Evolutionary conservation across 2,888 invertebrate species (phyloP), one percentile per base, ranked within the genome.

Genomic region (Baccha elongata): DNA sequence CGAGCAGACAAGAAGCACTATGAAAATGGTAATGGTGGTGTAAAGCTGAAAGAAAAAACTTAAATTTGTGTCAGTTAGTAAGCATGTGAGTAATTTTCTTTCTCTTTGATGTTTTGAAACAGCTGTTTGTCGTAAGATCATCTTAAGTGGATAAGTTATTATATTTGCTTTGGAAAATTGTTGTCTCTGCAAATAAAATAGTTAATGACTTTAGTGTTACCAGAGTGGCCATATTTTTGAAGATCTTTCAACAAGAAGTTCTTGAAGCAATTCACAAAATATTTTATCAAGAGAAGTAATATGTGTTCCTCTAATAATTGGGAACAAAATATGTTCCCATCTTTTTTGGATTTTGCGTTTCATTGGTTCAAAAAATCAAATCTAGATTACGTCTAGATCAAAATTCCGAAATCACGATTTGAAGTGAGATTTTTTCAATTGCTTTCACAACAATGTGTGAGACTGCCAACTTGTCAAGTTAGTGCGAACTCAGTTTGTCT

Each of bases 21-120:
- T 58, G 48, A 42, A n/a, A 1, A 8, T 50, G 42, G 26, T 44
- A 40, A 46, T 26, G 15, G 29, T 35, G 55, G n/a, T 15, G 15
- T 21, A n/a, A 26, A 17, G 11, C 35, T 8, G 11, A 23, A 10
- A 19, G 50, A 42, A 35, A 46, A 65, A 26, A 42, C 60, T 44
- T 42, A 55, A 42, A 26, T 32, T 7, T 32, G 21, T 10, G 17
- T 53, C 17, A 42, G 15, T 26, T 13, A 8, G 11, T 8, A 10
- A 3, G 58, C 13, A 60, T 26, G 55, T 15, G 35, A 10, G 13
- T 50, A 11, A 23, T 40, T 58, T 40, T 53, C 65, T 65, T 67
- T 75, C 76, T 48, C 65, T 71, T 71, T 65, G 37, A 21, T 11
- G 21, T 21, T 55, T 21, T 55, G 3, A 4, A 58, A 40, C 58